Evolutionary conservation across 2,797 vertebrate species (phyloP), one percentile per base, ranked within the genome.

Genomic region (Sebastes miniatus): DNA sequence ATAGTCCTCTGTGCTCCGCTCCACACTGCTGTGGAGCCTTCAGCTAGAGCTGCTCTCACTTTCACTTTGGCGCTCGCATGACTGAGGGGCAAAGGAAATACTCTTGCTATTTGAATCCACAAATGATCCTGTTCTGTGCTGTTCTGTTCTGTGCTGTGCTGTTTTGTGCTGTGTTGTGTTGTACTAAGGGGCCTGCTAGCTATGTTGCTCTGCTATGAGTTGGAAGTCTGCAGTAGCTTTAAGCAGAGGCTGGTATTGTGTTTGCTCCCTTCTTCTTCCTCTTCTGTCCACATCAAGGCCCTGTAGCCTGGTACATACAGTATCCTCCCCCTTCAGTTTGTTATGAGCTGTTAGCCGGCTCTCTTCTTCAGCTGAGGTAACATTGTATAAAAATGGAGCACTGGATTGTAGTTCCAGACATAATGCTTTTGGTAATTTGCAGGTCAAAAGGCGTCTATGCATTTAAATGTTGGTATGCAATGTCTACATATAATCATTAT

Each of bases 31-130:
- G 13, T 3, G 22, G 36, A 69, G 79, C 83, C 69, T 39, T 75
- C 14, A 81, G 81, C 80, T 50, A 52, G 8, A 83, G 34, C 56
- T 72, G 76, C 72, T 81, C 84, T 64, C 47, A 1, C 13, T 80
- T 70, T 78, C 75, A 81, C 81, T 82, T 32, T 56, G 56, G 27
- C 10, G 36, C 32, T 6, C 5, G 76, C 65, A 16, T 52, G 68
- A 13, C 80, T 63, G 1, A 34, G 32, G 32, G 69, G 57, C 57
- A 20, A 11, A 73, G 16, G 62, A 82, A 86, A 76, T 43, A 47
- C 47, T 27, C 69, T 6, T 3, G 32, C 64, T 63, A 1, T 57
- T 54, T 73, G 39, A 76, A 25, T 73, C 61, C 73, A 77, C 56
- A n/a, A 22, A 27, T 57, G 4, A 73, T 56, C n/a, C 65, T 3